Evolutionary conservation across 2,113 vertebrate genomes (phyloP).

Genomic region (Hippocampus guttulatus): DNA sequence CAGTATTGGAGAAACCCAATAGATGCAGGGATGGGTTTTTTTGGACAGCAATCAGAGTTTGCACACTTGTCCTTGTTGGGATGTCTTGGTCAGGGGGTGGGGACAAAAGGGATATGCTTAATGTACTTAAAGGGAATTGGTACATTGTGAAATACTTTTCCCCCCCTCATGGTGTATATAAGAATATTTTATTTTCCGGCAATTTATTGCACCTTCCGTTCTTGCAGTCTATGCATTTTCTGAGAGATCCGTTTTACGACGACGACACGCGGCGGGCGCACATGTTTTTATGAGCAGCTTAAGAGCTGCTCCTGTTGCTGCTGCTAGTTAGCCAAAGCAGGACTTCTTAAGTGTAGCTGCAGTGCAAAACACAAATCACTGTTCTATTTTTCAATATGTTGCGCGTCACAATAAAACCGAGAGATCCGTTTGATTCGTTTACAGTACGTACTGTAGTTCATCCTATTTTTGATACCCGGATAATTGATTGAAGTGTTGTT

Average conservation of each 20-base stretch:
- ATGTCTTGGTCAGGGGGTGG: constrained; percentile 42
- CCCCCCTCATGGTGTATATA: constrained; percentile 57
- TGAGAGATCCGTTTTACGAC: constrained; percentile 49
- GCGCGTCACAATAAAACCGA: constrained; percentile 18
- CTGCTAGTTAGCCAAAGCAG: constrained; percentile 66
- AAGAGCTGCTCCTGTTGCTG: constrained; percentile 39
- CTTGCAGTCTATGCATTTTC: constrained; percentile 67
- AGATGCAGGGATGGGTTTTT: constrained; percentile 23
- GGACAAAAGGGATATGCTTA: constrained; percentile 59
- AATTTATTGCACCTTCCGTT: constrained; percentile 65
- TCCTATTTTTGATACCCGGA: constrained; percentile 48
- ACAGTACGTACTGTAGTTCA: constrained; percentile 53
- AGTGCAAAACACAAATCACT: constrained; percentile 38
- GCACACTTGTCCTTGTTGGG: constrained; percentile 39
- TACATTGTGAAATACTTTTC: constrained; percentile 56
- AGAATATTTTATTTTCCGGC: constrained; percentile 66
- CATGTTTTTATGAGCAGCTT: constrained; percentile 37
- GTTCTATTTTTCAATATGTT: constrained; percentile 45
- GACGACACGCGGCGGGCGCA: constrained; percentile 36
- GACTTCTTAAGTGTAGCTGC: constrained; percentile 57
- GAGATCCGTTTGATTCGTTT: constrained; percentile 44
- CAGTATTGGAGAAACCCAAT: constrained; percentile 33
- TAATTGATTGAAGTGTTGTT: constrained; percentile 31
- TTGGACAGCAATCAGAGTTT: constrained; percentile 63
- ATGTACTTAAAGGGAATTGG: constrained; percentile 51